Percentiles rank a stretch among this genome's conserved stretches.
phyloP scores from a whole-genome alignment of 2,113 vertebrate species.

The Cryptotis parvus region DNA sequence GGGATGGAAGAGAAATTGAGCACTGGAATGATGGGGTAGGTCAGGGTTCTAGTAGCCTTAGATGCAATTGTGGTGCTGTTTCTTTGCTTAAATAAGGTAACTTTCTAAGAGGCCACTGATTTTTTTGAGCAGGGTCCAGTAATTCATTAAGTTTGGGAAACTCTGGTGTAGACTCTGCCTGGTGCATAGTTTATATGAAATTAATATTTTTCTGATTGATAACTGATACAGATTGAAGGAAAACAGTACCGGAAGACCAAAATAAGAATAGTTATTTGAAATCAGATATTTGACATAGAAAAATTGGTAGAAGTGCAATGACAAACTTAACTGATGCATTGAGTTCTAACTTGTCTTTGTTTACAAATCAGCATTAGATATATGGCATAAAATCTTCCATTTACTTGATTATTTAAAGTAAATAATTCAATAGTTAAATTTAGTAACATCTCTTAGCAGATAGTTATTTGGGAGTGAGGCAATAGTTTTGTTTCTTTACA shows the following conservation, averaged over 20 bases:
- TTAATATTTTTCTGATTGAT: slow-evolving; percentile 12
- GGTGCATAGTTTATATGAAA: background rate
- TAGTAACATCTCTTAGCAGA: background rate
- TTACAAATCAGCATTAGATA: slow-evolving; percentile 40
- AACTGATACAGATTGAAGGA: background rate
- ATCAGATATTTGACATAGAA: background rate
- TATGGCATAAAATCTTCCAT: background rate
- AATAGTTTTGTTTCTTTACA: slow-evolving; percentile 39
- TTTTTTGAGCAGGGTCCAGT: background rate
- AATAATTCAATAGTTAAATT: background rate
- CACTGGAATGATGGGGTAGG: no score
- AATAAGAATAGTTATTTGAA: background rate
- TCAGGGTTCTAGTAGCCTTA: no score
- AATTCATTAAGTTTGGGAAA: no score
- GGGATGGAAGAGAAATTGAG: no score
- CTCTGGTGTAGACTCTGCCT: background rate
- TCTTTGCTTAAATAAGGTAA: no score
- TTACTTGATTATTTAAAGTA: background rate
- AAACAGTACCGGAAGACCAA: background rate
- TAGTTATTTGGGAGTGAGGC: background rate
- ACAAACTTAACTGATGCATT: background rate
- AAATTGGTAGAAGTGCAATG: background rate
- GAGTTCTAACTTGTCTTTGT: slow-evolving; percentile 1
- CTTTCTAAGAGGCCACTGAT: background rate
- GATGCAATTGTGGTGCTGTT: no score